Base-by-base conservation (phyloP, 92 coral and sea anemone species). In the Epizoanthus illoricatus region DNA sequence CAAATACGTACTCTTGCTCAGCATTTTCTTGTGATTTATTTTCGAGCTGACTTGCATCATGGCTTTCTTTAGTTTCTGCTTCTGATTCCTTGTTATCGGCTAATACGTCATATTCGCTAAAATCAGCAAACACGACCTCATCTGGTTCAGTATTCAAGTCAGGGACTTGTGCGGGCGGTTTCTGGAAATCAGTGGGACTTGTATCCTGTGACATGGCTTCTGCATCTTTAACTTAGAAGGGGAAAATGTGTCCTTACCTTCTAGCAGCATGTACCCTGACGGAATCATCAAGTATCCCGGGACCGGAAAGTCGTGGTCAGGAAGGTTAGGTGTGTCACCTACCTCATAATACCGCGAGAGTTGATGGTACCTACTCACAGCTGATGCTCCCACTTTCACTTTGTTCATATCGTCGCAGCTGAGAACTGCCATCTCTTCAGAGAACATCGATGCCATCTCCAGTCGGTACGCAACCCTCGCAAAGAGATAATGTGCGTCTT, bases 351-450 rank as follows among this genome's bases (percentile, higher is more conserved):
- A 64, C 6, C 74, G 39, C 0, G 68, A 67, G 36, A 84, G 57
- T 23, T 74, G 87, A 54, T 84, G 87, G 28, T 64, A 74, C 20
- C 87, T 45, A 49, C 64, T 60, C 3, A 84, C 87, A 11, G 87
- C 64, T 2, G 87, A 17, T 13, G 81, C 61, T 28, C 66, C 87
- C 4, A 84, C 81, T 49, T 84, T 84, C 15, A 73, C 59, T 20
- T 84, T 84, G 21, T 43, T 63, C 80, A 33, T 80, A 58, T 65
- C 84, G 33, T 80, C 75, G 16, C 40, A 6, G 58, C 75, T 79
- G 2, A 79, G 16, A 5, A 79, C 55, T 17, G 73, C 55, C 43
- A 45, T 69, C 43, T 79, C 56, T 23, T 79, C 54, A 9, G 28
- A n/a, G 41, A 80, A 80, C 73, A 59, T n/a, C 5, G 73, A 23